Conservation (phyloP, 2,888 invertebrate genomes). For the Oegoconia quadripuncta region DNA sequence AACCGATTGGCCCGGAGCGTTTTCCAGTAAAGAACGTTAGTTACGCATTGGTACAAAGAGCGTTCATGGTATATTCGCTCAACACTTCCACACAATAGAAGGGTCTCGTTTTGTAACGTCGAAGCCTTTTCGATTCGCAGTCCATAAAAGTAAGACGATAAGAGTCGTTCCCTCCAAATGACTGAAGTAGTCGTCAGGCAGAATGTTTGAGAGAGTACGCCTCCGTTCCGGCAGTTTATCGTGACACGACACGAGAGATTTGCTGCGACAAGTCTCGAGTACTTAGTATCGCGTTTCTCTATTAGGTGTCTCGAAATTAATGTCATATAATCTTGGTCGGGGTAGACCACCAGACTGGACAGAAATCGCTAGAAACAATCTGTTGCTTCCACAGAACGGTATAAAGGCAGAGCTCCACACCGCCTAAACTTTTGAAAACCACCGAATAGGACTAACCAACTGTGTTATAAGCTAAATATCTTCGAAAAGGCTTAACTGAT, state of each 20-base stretch:
- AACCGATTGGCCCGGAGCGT: constrained; percentile 23
- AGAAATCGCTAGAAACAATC: no score
- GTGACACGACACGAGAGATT: constrained; percentile 53
- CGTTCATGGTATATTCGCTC: constrained; percentile 57
- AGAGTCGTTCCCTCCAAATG: constrained; percentile 67
- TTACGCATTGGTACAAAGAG: constrained; percentile 50
- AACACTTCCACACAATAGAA: constrained; percentile 65
- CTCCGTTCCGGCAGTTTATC: constrained; percentile 46
- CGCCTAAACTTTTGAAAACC: no score
- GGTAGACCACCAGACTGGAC: no score
- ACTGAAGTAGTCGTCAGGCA: constrained; percentile 58
- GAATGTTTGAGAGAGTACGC: constrained; percentile 46
- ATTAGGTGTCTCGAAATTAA: no score
- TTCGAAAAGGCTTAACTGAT: no score
- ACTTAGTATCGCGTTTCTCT: constrained; percentile 54
- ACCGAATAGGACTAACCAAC: no score
- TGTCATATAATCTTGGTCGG: no score
- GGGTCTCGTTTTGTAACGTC: constrained; percentile 65
- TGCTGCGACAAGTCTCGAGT: constrained; percentile 48
- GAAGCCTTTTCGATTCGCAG: constrained; percentile 68
- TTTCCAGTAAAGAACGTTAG: constrained; percentile 31
- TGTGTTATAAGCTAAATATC: no score
- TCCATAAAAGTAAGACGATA: constrained; percentile 72
- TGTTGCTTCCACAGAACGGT: no score
- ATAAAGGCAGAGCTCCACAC: no score